Conservation (phyloP, 1,140 invertebrate species). For the Bicyclus anynana region DNA sequence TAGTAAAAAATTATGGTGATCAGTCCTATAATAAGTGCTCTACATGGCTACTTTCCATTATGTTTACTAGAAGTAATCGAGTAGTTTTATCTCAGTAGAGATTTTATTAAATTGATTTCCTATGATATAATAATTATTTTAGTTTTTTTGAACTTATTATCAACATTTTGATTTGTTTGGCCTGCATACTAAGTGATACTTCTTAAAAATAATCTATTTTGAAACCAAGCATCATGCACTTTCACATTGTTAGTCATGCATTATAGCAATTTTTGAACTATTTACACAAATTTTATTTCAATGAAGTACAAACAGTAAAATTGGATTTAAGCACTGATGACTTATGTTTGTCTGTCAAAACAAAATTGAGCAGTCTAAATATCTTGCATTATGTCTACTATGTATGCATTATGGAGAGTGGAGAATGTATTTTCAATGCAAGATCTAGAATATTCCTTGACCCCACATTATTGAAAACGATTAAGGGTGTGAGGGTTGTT, state of each 20-base stretch:
- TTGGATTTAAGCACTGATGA: not conserved
- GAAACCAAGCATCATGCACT: constrained; percentile 18
- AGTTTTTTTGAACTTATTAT: too few species aligned
- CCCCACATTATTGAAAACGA: constrained; percentile 15
- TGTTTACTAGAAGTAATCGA: too few species aligned
- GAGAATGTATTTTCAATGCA: constrained; percentile 31
- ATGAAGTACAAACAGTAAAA: not conserved
- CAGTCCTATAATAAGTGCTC: too few species aligned
- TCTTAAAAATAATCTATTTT: too few species aligned
- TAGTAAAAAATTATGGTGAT: too few species aligned
- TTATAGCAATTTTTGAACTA: not conserved
- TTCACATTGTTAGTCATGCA: constrained; percentile 12
- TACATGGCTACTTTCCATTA: too few species aligned
- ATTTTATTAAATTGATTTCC: too few species aligned
- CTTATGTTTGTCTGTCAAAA: constrained; percentile 4
- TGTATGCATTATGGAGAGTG: constrained; percentile 19
- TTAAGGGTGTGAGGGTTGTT: constrained; percentile 32
- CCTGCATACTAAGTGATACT: too few species aligned
- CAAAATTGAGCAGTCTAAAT: not conserved
- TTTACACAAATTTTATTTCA: constrained; percentile 7
- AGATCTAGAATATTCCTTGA: constrained; percentile 58
- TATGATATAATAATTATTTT: too few species aligned
- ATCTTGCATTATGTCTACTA: too few species aligned
- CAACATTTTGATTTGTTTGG: too few species aligned
- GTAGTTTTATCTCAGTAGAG: too few species aligned